Evolutionary conservation across 2,797 vertebrate species (phyloP), one percentile per base, ranked within the genome.

Genomic region (Gymnothorax reevesii): DNA sequence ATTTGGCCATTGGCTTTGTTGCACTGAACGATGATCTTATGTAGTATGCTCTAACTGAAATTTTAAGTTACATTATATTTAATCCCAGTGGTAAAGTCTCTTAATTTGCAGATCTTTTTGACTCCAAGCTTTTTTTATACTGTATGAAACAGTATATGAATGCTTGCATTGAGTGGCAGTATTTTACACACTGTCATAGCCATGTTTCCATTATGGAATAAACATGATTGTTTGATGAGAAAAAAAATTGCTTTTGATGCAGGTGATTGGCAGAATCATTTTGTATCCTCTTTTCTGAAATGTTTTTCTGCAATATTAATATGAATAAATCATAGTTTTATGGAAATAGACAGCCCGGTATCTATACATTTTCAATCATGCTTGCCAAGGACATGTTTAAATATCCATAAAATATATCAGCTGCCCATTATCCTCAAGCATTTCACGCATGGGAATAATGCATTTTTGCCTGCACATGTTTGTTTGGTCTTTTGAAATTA

Each of bases 211-310:
- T 71, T 7, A 22, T 66, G 69, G 42, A 75, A 10, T 25, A 75
- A 25, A 33, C 71, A 75, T 33, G 71, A 75, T 75, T 13, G 25
- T 2, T 75, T 75, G 33, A 77, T 77, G 69, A 13, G 27, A 69
- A n/a, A 75, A 69, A 69, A 75, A 69, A 25, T 33, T 73, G 69
- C 69, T 27, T 33, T 33, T 9, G n/a, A 77, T 77, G 73, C 12
- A 77, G 52, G 20, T 77, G 73, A 77, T 77, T 77, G 73, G 42
- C 73, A 77, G 33, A 77, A 77, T 77, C 12, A 77, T 77, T 77
- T 77, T 77, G 33, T 77, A 12, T 77, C 42, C 71, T 20, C 27
- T 12, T 75, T 12, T 75, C 71, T 75, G 33, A 10, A 5, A 75
- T 75, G 3, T 75, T 77, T 77, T 3, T 42, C 33, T 2, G 2